A percentile compares a stretch with the other conserved stretches of the same genome.
These are phyloP conservation scores for Euphysa ruthae DNA, from an alignment of 30 jellyfish, hydroid and myxozoan species.

Conservation along the genomic window DNA sequence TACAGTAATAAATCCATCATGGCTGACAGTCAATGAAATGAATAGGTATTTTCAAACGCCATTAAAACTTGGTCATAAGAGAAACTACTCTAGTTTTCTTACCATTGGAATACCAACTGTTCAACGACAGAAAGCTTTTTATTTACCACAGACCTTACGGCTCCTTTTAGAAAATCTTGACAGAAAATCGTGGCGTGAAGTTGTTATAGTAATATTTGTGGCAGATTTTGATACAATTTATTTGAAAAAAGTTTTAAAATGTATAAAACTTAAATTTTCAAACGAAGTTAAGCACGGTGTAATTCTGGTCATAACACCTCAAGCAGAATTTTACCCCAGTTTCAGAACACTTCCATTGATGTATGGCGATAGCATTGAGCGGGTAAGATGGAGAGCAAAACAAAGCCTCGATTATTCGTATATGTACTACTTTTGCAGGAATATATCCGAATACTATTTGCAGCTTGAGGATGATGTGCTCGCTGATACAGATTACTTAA, in stretches of 20 bases:
- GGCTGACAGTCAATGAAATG: too few species aligned
- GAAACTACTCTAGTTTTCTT: too few species aligned
- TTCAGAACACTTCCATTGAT: conserved; percentile 48
- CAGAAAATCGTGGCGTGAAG: conserved; percentile 29
- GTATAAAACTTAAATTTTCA: conserved; percentile 19
- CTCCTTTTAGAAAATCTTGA: conserved; percentile 39
- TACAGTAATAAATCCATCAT: too few species aligned
- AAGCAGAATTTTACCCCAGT: conserved; percentile 48
- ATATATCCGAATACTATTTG: conserved; percentile 48
- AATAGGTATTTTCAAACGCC: too few species aligned
- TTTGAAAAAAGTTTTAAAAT: conserved; percentile 27
- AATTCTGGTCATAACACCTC: conserved; percentile 36
- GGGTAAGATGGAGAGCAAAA: conserved; percentile 87
- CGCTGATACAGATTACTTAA: conserved; percentile 44
- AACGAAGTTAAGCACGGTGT: conserved; percentile 43
- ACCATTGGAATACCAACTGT: conserved; percentile 86
- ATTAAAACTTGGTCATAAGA: too few species aligned
- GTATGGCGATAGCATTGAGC: conserved; percentile 61
- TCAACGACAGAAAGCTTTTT: conserved; percentile 54
- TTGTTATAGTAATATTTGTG: conserved; percentile 51
- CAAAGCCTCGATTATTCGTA: conserved; percentile 83
- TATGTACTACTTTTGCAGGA: conserved; percentile 55
- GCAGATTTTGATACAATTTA: conserved; percentile 48
- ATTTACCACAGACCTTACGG: conserved; percentile 46
- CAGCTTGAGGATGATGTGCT: conserved; percentile 95